Conservation (phyloP, 2,888 invertebrate species). For the Xestia ashworthii region DNA sequence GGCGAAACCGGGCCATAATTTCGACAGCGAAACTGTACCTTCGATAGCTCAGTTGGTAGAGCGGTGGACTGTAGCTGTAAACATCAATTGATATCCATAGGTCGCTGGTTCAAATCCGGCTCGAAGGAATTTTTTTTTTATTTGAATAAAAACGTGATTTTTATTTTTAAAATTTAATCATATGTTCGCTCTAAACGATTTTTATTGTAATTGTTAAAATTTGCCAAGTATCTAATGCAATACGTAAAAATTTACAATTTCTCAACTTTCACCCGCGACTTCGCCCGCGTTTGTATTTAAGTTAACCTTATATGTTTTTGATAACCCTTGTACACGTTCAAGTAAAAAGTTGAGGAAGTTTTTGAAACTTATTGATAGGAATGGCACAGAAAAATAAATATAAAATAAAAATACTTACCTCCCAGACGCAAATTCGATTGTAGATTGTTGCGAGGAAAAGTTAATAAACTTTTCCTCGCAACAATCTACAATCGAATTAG, state of each 20-base stretch:
- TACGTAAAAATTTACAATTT: neutral
- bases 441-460: no score
- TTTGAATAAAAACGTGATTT: neutral
- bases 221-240: neutral
- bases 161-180: neutral
- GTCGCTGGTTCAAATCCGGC: slow-evolving; percentile 93
- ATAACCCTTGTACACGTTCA: no score
- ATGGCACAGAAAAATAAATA: no score
- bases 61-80: slow-evolving; percentile 86
- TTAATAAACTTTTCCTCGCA: slow-evolving; percentile 43
- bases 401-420: no score
- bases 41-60: slow-evolving; percentile 90
- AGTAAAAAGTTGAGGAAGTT: no score
- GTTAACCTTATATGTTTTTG: no score
- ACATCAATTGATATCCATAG: slow-evolving; percentile 88
- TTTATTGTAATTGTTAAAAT: neutral
- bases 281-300: neutral
- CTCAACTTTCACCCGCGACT: neutral
- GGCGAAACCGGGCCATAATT: slow-evolving; percentile 28
- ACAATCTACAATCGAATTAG: slow-evolving; percentile 72
- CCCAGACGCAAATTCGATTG: slow-evolving; percentile 33
- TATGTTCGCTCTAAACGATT: neutral
- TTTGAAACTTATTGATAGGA: no score
- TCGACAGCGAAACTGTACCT: slow-evolving; percentile 63
- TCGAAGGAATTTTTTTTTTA: slow-evolving; percentile 88